phyloP scores from a whole-genome alignment of 2,888 invertebrate species.

The Drosophila suboccidentalis region DNA sequence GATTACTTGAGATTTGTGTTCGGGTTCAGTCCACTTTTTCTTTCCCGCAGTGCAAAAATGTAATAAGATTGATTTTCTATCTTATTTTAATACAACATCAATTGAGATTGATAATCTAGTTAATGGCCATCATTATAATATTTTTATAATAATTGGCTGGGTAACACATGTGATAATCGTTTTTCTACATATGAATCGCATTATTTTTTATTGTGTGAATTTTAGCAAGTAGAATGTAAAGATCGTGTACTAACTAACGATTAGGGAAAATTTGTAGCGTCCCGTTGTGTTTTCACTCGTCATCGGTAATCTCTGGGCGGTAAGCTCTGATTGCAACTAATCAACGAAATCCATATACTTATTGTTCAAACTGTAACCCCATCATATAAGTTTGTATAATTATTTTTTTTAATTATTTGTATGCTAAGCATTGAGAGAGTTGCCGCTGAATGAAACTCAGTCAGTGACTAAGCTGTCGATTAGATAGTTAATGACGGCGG shows the following conservation, averaged over 20 bases:
- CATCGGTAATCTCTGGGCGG: slow-evolving; percentile 10
- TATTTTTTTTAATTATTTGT: slow-evolving; percentile 60
- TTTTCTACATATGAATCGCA: background rate
- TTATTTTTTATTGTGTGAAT: slow-evolving; percentile 34
- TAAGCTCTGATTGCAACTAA: slow-evolving; percentile 40
- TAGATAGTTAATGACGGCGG: slow-evolving; percentile 40
- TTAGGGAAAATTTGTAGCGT: slow-evolving; percentile 30
- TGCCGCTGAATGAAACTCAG: too few relatives aligned
- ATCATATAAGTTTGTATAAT: slow-evolving; percentile 50
- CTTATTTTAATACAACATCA: slow-evolving; percentile 1
- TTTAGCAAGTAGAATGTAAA: slow-evolving; percentile 23
- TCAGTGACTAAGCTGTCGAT: slow-evolving; percentile 29
- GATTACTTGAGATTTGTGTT: slow-evolving; percentile 3
- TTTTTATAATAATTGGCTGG: background rate
- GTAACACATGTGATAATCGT: background rate
- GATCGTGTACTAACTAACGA: slow-evolving; percentile 19
- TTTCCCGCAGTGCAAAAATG: background rate
- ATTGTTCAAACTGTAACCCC: slow-evolving; percentile 35
- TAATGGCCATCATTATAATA: slow-evolving; percentile 3
- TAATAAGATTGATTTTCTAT: background rate
- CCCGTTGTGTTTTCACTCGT: background rate
- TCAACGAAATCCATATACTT: slow-evolving; percentile 36
- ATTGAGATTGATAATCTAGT: background rate
- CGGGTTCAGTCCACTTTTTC: background rate
- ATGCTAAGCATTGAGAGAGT: slow-evolving; percentile 11